Conservation (phyloP, 2,888 invertebrate genomes). For the Tachystola acroxantha region DNA sequence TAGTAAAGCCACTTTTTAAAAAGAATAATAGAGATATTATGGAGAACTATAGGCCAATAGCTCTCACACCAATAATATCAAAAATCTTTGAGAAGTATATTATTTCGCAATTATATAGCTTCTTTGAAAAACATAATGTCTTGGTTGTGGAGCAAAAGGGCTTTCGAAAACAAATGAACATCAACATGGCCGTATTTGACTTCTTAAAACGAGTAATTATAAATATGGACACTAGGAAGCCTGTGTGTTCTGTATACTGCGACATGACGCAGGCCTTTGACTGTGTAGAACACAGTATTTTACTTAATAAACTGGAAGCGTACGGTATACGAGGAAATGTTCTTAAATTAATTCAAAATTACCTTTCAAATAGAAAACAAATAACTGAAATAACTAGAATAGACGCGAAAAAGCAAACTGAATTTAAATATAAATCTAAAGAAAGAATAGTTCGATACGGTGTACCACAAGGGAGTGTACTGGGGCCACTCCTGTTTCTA, state of each 20-base stretch:
- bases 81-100: conserved; percentile 8
- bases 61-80: conserved; percentile 6
- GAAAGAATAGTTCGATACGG: neutral
- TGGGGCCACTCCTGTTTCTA: too few species aligned
- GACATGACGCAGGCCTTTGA: conserved; percentile 7
- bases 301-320: neutral
- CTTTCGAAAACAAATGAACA: conserved; percentile 4
- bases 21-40: conserved; percentile 6
- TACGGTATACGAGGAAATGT: neutral
- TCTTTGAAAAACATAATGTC: conserved; percentile 3
- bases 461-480: conserved; percentile 1
- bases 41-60: conserved; percentile 11
- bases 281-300: neutral
- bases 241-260: conserved; percentile 1
- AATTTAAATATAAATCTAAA: neutral
- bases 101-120: neutral
- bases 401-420: neutral
- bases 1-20: too few species aligned
- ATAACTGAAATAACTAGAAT: neutral
- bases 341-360: neutral
- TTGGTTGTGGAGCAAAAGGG: conserved; percentile 4
- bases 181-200: conserved; percentile 6
- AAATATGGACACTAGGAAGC: neutral
- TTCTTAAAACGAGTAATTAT: neutral
- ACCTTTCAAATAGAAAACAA: neutral